Base-by-base conservation (phyloP, 2,888 invertebrate species). In the Laspeyria flexula region DNA sequence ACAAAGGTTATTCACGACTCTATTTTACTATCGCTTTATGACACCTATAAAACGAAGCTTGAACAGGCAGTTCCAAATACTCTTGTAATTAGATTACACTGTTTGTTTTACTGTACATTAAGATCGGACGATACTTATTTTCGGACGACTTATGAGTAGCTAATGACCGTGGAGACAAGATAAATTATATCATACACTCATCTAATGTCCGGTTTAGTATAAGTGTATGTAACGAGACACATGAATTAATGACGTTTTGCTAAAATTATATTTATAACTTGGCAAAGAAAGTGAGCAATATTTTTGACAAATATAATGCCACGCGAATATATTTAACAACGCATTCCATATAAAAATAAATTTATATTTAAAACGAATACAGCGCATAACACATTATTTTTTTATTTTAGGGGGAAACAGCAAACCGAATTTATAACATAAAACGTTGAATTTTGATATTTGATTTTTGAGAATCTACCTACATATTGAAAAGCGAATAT, bases 311-410 rank as follows among this genome's bases (percentile, higher is more conserved):
- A 25, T 25, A 25, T 25, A 25, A 1, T 7, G 7, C 12, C 3
- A 31, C 2, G 31, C 1, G 5, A 13, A 31, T 43, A 34, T 47
- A 46, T 53, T 65, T 57, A 73, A 77, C 77, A 76, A 68, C 78
- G 78, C 79, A 74, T 79, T 81, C 77, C 71, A 67, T 69, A 56
- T 34, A 18, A 3, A 47, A 43, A 65, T 41, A 34, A 54, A 47
- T 47, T 1, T 25, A 25, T 25, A 6, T 6, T 25, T 25, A 25
- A 34, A 7, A 38, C 23, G 21, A 18, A 13, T 5, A 6, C 3
- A 29, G 29, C 12, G 18, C 11, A 5, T 7, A 21, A 7, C 23
- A 27, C 31, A 31, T 11, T 4, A 6, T 57, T 43, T 45, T 40
- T 44, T 41, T 49, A 12, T 69, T 68, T 63, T 71, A 70, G 71